These are phyloP conservation scores for Morpho achilles DNA, from an alignment of 2,888 invertebrate species.

Conservation along the genomic window DNA sequence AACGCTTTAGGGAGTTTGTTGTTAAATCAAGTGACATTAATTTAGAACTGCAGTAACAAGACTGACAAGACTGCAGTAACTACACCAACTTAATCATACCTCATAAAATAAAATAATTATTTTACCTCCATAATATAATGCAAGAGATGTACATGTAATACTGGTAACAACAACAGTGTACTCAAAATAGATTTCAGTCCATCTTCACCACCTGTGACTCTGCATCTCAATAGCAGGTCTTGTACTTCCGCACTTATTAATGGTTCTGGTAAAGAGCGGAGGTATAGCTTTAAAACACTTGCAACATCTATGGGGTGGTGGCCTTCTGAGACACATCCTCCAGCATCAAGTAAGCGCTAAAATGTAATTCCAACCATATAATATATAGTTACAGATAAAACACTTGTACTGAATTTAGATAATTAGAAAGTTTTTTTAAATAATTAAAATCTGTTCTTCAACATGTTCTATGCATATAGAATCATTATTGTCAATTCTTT, in stretches of 20 bases:
- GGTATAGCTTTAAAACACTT: slow-evolving; percentile 90
- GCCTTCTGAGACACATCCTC: slow-evolving; percentile 83
- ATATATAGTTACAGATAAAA: too few species aligned
- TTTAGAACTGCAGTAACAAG: too few species aligned
- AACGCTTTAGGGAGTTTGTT: too few species aligned
- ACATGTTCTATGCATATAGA: too few species aligned
- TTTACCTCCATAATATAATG: slow-evolving; percentile 89
- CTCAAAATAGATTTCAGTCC: slow-evolving; percentile 82
- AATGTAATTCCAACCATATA: slow-evolving; percentile 12
- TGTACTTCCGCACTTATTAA: slow-evolving; percentile 87
- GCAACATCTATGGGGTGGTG: slow-evolving; percentile 92
- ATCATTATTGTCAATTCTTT: too few species aligned
- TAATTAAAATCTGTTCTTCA: too few species aligned
- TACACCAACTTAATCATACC: too few species aligned
- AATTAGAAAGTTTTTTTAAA: too few species aligned
- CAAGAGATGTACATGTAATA: slow-evolving; percentile 87
- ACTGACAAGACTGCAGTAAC: too few species aligned
- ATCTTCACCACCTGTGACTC: slow-evolving; percentile 77
- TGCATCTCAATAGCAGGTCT: slow-evolving; percentile 86
- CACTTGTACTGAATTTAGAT: too few species aligned
- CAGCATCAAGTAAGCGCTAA: slow-evolving; percentile 84
- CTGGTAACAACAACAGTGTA: slow-evolving; percentile 86
- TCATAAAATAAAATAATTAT: slow-evolving; percentile 7
- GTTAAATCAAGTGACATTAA: too few species aligned
- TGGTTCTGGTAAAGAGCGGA: slow-evolving; percentile 91